Percentiles rank a stretch among this genome's conserved stretches.
These are phyloP conservation scores for Sanderia malayensis DNA, from an alignment of 30 jellyfish, hydroid and myxozoan species.

Conservation along the genomic window DNA sequence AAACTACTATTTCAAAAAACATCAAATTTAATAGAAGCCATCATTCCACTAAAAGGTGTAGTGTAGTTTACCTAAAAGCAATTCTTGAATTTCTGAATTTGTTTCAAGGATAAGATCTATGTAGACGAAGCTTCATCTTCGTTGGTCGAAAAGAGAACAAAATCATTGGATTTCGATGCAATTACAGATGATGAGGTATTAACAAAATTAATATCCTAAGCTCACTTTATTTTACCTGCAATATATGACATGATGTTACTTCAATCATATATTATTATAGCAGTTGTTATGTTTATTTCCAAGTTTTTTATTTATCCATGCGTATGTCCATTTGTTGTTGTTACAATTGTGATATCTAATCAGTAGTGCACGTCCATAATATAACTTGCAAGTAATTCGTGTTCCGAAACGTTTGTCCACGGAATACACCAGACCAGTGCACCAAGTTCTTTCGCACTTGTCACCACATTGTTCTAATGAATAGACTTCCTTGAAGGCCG, in stretches of 20 bases:
- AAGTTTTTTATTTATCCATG: too few species aligned
- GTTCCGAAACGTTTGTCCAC: too few species aligned
- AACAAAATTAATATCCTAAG: background rate
- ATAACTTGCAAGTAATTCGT: too few species aligned
- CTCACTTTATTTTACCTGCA: background rate
- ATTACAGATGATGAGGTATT: conserved; percentile 49
- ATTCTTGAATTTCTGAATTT: background rate
- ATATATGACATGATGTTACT: too few species aligned
- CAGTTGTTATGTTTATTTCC: too few species aligned
- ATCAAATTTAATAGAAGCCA: background rate
- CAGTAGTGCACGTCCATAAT: background rate
- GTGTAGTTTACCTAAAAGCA: background rate
- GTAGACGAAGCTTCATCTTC: conserved; percentile 18
- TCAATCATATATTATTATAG: too few species aligned
- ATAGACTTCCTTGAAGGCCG: too few species aligned
- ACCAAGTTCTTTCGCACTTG: too few species aligned
- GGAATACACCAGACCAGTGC: too few species aligned
- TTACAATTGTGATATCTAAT: background rate
- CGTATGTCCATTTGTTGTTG: background rate
- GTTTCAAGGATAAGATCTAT: conserved; percentile 47
- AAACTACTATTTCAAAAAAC: background rate
- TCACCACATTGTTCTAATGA: too few species aligned
- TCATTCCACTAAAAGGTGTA: background rate
- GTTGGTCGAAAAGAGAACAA: conserved; percentile 38
- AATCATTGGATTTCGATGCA: conserved; percentile 46